These are phyloP conservation scores for Rhinolophus ferrumequinum DNA, from an alignment of 2,113 vertebrate genomes.

Conservation along the genomic window DNA sequence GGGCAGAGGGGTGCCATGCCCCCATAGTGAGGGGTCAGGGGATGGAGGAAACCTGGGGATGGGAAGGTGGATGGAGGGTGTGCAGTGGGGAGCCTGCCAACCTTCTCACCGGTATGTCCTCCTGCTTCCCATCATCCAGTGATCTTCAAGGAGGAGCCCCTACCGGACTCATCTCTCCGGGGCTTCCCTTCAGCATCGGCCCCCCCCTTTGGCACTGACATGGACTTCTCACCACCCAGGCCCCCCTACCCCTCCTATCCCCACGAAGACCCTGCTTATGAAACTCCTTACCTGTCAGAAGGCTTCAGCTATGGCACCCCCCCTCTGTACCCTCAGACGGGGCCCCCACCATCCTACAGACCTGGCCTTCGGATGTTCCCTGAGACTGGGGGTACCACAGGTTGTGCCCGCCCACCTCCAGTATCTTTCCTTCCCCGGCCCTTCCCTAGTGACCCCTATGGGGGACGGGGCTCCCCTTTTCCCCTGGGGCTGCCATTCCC, in stretches of 20 bases:
- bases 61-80: neutral
- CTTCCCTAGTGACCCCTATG: slow-evolving; percentile 69
- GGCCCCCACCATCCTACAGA: slow-evolving; percentile 79
- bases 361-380: slow-evolving; percentile 76
- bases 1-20: neutral
- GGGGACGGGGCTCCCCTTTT: slow-evolving; percentile 67
- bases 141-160: slow-evolving; percentile 85
- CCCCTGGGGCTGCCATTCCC: slow-evolving; percentile 70
- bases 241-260: slow-evolving; percentile 75
- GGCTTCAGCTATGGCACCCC: slow-evolving; percentile 76
- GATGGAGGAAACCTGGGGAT: neutral
- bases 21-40: neutral
- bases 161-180: slow-evolving; percentile 74
- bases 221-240: slow-evolving; percentile 82
- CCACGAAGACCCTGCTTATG: slow-evolving; percentile 78
- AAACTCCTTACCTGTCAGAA: slow-evolving; percentile 78
- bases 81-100: neutral
- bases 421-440: slow-evolving; percentile 71
- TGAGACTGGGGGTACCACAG: slow-evolving; percentile 62
- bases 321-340: slow-evolving; percentile 75
- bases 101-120: slow-evolving; percentile 9
- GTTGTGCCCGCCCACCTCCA: slow-evolving; percentile 57
- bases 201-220: slow-evolving; percentile 75
- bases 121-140: slow-evolving; percentile 61
- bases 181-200: slow-evolving; percentile 74